Evolutionary conservation across 2,113 vertebrate genomes (phyloP).

Genomic region (Rhizomys pruinosus): DNA sequence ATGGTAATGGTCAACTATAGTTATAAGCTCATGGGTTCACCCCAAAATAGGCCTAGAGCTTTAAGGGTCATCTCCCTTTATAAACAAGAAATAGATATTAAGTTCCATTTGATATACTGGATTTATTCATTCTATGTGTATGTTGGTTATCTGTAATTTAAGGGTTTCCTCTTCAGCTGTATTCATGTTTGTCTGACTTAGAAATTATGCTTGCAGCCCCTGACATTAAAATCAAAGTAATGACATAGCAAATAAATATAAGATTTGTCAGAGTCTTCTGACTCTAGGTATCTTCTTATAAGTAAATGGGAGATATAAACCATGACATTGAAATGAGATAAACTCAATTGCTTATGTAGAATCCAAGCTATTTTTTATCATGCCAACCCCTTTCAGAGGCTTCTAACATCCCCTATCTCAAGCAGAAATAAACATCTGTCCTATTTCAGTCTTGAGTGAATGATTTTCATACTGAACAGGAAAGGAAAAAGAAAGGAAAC

Average conservation of each 20-base stretch:
- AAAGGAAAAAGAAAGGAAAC: neutral
- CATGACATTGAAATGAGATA: conserved; percentile 23
- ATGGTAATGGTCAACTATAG: neutral
- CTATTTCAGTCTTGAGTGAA: neutral
- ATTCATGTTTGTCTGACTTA: neutral
- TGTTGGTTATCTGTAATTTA: neutral
- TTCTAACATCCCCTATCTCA: neutral
- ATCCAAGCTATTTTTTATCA: conserved; percentile 15
- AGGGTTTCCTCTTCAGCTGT: neutral
- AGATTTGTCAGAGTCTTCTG: conserved; percentile 17
- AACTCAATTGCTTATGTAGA: conserved; percentile 45
- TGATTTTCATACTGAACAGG: neutral
- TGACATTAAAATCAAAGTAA: conserved; percentile 29
- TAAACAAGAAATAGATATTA: conserved; percentile 19
- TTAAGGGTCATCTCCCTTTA: neutral
- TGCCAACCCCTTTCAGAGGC: neutral
- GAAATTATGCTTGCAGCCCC: neutral
- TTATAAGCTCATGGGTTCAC: neutral
- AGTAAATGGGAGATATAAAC: conserved; percentile 52
- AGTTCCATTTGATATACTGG: neutral
- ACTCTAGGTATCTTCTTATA: conserved; percentile 18
- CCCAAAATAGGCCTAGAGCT: neutral
- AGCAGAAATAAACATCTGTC: neutral
- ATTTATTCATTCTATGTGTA: neutral
- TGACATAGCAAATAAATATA: neutral